Evolutionary conservation across 2,888 invertebrate genomes (phyloP).

Genomic region (Drosophila tanythrix): DNA sequence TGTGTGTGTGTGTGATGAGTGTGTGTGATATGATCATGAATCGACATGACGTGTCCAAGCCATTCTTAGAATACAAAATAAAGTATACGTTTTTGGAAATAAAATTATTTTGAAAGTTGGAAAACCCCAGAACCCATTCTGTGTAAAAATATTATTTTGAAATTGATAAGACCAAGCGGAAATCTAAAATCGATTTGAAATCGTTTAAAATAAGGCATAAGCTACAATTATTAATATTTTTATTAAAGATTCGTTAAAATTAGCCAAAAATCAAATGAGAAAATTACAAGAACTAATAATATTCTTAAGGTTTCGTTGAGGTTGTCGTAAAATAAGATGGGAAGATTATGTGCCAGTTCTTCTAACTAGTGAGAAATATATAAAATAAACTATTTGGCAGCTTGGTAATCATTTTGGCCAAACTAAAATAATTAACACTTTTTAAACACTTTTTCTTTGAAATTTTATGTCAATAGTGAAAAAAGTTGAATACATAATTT

Average conservation of each 20-base stretch:
- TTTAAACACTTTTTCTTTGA: too few relatives aligned
- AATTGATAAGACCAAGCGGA: neutral
- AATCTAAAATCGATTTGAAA: neutral
- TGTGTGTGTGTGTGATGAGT: conserved; percentile 1
- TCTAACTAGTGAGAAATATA: neutral
- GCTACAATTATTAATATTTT: neutral
- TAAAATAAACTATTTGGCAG: neutral
- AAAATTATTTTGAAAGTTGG: neutral
- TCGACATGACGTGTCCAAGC: conserved; percentile 17
- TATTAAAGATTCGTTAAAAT: neutral
- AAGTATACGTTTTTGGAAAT: neutral
- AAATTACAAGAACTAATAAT: neutral
- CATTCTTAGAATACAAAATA: conserved; percentile 25
- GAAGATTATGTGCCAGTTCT: neutral
- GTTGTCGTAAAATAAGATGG: neutral
- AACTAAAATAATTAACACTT: neutral
- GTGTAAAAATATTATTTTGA: neutral
- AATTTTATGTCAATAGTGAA: neutral
- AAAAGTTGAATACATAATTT: neutral
- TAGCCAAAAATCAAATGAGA: neutral
- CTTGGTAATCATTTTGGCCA: neutral
- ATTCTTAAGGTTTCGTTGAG: neutral
- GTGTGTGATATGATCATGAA: conserved; percentile 30
- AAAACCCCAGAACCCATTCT: neutral
- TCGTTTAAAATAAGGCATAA: neutral